phyloP scores from a whole-genome alignment of 2,888 invertebrate species.

The Sisyra terminalis region DNA sequence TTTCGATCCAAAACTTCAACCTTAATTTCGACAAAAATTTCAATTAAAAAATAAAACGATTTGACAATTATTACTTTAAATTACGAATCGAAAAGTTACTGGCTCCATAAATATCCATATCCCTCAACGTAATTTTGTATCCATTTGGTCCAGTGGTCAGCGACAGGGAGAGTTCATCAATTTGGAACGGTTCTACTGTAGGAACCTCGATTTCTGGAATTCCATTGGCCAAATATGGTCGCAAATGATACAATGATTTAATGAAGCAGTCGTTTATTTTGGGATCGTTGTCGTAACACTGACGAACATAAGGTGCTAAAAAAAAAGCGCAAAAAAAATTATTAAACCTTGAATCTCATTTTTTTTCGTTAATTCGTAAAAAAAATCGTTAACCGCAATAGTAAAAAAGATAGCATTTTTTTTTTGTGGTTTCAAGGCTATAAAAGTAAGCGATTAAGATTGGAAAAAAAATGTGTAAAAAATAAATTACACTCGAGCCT shows the following conservation, averaged over 20 bases:
- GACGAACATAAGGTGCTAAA: slow-evolving; percentile 47
- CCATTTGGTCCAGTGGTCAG: slow-evolving; percentile 36
- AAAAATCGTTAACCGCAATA: too few relatives aligned
- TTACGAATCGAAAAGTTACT: slow-evolving; percentile 41
- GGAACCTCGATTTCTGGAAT: slow-evolving; percentile 49
- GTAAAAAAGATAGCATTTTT: too few relatives aligned
- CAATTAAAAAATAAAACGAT: background rate
- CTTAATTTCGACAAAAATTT: background rate
- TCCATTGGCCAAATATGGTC: slow-evolving; percentile 39
- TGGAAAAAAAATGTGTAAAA: too few relatives aligned
- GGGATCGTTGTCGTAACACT: slow-evolving; percentile 45
- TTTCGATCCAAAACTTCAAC: background rate
- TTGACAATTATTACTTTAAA: slow-evolving; percentile 31
- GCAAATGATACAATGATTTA: slow-evolving; percentile 35
- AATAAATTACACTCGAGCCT: too few relatives aligned
- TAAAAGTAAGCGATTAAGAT: too few relatives aligned
- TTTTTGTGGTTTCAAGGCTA: too few relatives aligned
- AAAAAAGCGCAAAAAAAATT: slow-evolving; percentile 14
- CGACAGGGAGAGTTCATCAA: slow-evolving; percentile 42
- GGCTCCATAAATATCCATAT: slow-evolving; percentile 44
- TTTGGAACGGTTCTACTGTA: slow-evolving; percentile 45
- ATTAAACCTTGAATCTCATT: background rate
- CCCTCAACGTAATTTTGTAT: slow-evolving; percentile 38
- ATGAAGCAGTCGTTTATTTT: slow-evolving; percentile 38
- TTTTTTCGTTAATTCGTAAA: too few relatives aligned